phyloP scores from a whole-genome alignment of 1,140 invertebrate genomes.

The Aphaenogaster rudis region DNA sequence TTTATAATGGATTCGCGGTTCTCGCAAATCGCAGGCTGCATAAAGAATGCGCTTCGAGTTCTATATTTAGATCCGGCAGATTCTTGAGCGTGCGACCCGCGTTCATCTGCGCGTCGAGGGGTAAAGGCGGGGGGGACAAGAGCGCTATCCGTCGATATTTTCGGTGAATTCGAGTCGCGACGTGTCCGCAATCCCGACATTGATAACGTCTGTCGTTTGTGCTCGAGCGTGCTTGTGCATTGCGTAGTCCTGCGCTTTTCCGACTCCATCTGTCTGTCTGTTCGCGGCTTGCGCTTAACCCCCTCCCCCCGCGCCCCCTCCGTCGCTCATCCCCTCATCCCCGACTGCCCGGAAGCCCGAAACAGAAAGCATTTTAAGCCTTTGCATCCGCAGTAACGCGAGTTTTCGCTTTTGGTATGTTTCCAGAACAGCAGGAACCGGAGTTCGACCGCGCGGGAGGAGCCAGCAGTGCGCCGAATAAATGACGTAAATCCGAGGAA shows the following conservation, averaged over 20 bases:
- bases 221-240: conserved; percentile 74
- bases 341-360: conserved; percentile 47
- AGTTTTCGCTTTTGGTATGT: conserved; percentile 85
- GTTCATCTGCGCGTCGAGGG: not conserved
- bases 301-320: not conserved
- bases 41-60: not conserved
- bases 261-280: conserved; percentile 58
- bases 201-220: conserved; percentile 57
- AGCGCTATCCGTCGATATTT: conserved; percentile 37
- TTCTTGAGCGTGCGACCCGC: conserved; percentile 6
- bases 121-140: not conserved
- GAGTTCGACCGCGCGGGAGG: conserved; percentile 82
- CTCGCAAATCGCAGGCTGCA: not conserved
- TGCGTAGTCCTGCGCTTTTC: conserved; percentile 72
- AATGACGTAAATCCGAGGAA: conserved; percentile 86
- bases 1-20: not conserved
- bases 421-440: conserved; percentile 84
- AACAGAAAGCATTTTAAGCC: conserved; percentile 80
- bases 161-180: conserved; percentile 4
- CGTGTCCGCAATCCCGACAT: conserved; percentile 29
- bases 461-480: conserved; percentile 84
- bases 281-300: conserved; percentile 65
- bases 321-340: conserved; percentile 7
- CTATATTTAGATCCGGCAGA: not conserved
- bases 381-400: conserved; percentile 85